Evolutionary conservation across 2,888 invertebrate species (phyloP).

Genomic region (Peribatodes rhomboidaria): DNA sequence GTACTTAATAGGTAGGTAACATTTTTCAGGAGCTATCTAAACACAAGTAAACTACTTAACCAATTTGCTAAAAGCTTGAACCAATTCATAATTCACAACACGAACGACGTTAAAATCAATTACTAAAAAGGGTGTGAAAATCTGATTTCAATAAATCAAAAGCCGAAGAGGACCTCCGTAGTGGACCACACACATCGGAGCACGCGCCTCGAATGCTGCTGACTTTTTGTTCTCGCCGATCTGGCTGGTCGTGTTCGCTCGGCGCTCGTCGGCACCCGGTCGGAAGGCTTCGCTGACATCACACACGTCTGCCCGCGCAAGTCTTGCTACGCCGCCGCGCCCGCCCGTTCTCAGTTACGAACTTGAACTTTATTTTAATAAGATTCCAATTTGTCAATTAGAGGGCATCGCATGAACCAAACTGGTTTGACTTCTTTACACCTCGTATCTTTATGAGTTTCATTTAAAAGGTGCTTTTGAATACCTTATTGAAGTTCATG

Average conservation of each 20-base stretch:
- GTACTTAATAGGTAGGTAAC: too few species aligned
- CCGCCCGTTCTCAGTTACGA: conserved; percentile 72
- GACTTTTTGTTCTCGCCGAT: conserved; percentile 78
- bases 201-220: conserved; percentile 90
- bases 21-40: too few species aligned
- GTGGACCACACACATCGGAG: conserved; percentile 91
- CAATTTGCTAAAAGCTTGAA: conserved; percentile 29
- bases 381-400: conserved; percentile 91
- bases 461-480: conserved; percentile 67
- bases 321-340: conserved; percentile 37
- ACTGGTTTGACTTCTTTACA: conserved; percentile 84
- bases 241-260: conserved; percentile 74
- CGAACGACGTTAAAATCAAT: conserved; percentile 54
- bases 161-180: conserved; percentile 80
- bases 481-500: conserved; percentile 54
- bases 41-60: conserved; percentile 18
- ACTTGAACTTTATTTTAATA: conserved; percentile 88
- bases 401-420: conserved; percentile 83
- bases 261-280: conserved; percentile 77
- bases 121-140: conserved; percentile 76
- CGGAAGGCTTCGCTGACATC: conserved; percentile 70
- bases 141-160: conserved; percentile 82
- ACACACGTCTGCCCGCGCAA: conserved; percentile 61
- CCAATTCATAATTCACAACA: conserved; percentile 37
- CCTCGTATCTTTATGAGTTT: conserved; percentile 73